These are phyloP conservation scores for Centroberyx gerrardi DNA, from an alignment of 2,797 vertebrate genomes.

Conservation along the genomic window DNA sequence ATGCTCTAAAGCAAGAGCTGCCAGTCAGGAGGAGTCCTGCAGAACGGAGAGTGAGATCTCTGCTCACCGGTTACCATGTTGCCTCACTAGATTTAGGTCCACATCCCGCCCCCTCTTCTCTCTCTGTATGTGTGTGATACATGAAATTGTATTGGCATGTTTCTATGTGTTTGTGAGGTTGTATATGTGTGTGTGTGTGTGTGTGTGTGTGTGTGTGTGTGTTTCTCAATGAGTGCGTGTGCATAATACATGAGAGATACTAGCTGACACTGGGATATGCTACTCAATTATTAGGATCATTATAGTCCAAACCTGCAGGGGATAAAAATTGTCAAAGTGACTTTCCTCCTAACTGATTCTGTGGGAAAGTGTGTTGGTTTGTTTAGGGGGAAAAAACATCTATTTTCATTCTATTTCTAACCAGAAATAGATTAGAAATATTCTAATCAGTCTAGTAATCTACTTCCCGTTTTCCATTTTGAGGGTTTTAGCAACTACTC, in stretches of 20 bases:
- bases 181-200: not conserved
- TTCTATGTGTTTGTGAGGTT: not conserved
- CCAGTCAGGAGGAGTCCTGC: no score
- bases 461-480: no score
- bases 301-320: no score
- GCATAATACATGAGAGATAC: not conserved
- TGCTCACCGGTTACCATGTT: not conserved
- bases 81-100: not conserved
- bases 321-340: no score
- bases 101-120: not conserved
- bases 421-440: no score
- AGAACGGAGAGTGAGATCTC: not conserved
- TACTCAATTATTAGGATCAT: not conserved
- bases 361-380: no score
- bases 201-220: not conserved
- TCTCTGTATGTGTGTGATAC: not conserved
- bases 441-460: no score
- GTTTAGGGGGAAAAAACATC: no score
- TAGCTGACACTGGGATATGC: not conserved
- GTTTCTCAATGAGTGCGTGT: not conserved
- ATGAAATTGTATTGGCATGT: not conserved
- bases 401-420: no score
- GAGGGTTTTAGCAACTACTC: no score
- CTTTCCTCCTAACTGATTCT: no score
- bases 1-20: no score